Conservation (phyloP, 2,797 vertebrate species). For the Ficedula albicollis region DNA sequence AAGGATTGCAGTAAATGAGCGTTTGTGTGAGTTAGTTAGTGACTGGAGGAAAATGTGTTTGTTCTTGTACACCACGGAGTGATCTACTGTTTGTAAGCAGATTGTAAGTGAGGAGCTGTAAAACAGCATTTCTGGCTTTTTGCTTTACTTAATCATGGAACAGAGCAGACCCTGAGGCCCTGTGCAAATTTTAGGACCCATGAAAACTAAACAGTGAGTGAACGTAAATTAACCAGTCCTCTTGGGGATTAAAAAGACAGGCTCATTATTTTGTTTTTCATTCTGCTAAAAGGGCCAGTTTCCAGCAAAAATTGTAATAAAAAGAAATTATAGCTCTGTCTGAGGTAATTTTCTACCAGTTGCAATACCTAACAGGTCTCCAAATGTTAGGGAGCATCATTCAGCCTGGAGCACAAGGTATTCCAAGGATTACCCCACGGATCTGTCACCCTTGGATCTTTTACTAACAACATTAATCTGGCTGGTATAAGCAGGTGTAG, state of each 20-base stretch:
- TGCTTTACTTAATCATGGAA: conserved; percentile 5
- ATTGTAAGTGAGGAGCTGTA: not conserved
- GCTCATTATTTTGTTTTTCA: conserved; percentile 68
- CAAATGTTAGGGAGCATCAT: not conserved
- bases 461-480: not conserved
- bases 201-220: conserved; percentile 41
- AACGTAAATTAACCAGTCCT: conserved; percentile 60
- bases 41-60: not conserved
- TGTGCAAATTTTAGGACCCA: conserved; percentile 31
- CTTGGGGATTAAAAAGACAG: conserved; percentile 50
- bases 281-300: conserved; percentile 35
- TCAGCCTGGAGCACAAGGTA: not conserved
- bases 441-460: not conserved
- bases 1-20: not conserved
- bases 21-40: not conserved
- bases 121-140: not conserved
- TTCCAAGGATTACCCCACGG: not conserved
- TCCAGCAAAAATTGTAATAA: conserved; percentile 17
- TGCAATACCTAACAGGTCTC: not conserved
- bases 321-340: conserved; percentile 45
- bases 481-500: not conserved
- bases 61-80: not conserved
- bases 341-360: conserved; percentile 52
- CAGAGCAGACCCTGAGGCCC: not conserved
- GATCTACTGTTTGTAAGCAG: conserved; percentile 26